Evolutionary conservation across 2,888 invertebrate species (phyloP).

Genomic region (Phengaris alcon): DNA sequence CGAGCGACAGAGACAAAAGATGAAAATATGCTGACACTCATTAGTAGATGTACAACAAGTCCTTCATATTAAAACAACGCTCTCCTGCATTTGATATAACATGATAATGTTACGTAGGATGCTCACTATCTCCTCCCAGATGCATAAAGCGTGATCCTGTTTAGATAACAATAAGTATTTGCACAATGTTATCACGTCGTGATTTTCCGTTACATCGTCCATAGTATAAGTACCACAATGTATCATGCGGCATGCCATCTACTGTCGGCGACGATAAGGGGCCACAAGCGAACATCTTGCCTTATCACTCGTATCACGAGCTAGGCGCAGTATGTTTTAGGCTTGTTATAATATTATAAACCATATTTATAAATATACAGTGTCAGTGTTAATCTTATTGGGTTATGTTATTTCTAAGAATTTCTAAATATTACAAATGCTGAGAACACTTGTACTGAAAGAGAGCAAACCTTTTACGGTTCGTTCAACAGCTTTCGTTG

Average conservation of each 20-base stretch:
- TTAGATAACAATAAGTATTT: slow-evolving; percentile 5
- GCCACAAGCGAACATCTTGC: neutral
- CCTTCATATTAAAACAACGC: too few relatives aligned
- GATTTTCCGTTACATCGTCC: neutral
- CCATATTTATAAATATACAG: neutral
- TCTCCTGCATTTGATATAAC: neutral
- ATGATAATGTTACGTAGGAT: neutral
- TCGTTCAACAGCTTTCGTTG: too few relatives aligned
- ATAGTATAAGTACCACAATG: neutral
- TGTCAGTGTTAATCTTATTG: neutral
- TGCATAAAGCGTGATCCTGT: neutral
- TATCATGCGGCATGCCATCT: neutral
- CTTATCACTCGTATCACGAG: slow-evolving; percentile 6
- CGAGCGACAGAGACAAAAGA: too few relatives aligned
- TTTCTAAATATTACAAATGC: neutral
- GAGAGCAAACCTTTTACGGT: neutral
- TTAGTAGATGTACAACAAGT: too few relatives aligned
- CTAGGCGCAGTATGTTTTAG: neutral
- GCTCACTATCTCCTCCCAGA: neutral
- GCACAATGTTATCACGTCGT: neutral
- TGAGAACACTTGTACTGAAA: slow-evolving; percentile 4
- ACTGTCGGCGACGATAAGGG: neutral
- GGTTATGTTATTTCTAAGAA: neutral
- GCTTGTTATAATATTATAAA: neutral
- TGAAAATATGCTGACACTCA: too few relatives aligned